Percentiles rank a stretch among this genome's conserved stretches.
These are phyloP conservation scores for Nezara viridula DNA, from an alignment of 2,888 invertebrate genomes.

Conservation along the genomic window DNA sequence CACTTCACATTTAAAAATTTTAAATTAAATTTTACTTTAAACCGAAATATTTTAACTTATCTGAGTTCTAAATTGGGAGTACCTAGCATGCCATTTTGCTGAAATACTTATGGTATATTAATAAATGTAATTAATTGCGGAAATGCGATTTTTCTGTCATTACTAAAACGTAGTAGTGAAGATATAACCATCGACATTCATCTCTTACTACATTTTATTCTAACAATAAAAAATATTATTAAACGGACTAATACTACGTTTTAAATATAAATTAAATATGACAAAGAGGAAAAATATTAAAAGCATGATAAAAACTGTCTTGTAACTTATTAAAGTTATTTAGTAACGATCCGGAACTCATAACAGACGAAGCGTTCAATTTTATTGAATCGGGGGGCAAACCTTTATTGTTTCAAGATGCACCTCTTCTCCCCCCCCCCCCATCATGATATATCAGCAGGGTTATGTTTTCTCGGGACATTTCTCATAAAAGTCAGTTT, in stretches of 20 bases:
- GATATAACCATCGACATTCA: too few relatives aligned
- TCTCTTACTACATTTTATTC: too few relatives aligned
- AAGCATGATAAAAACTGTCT: not conserved
- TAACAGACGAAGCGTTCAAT: not conserved
- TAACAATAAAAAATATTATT: not conserved
- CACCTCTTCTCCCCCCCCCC: too few relatives aligned
- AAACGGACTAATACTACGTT: not conserved
- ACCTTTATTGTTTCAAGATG: constrained; percentile 42
- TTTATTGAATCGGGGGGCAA: not conserved
- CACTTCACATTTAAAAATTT: too few relatives aligned
- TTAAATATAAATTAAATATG: not conserved
- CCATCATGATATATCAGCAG: not conserved
- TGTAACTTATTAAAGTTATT: not conserved
- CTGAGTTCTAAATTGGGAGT: too few relatives aligned
- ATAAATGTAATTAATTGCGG: too few relatives aligned
- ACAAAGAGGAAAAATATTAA: not conserved
- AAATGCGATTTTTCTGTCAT: too few relatives aligned
- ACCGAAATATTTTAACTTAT: too few relatives aligned
- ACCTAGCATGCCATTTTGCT: too few relatives aligned
- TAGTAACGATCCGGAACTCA: not conserved
- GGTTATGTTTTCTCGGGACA: not conserved
- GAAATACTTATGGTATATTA: too few relatives aligned
- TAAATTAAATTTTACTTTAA: too few relatives aligned
- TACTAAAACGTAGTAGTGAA: too few relatives aligned
- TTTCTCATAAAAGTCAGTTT: constrained; percentile 28